Percentiles rank a stretch among this genome's conserved stretches.
These are phyloP conservation scores for Gyps fulvus DNA, from an alignment of 2,113 vertebrate genomes.

Conservation along the genomic window DNA sequence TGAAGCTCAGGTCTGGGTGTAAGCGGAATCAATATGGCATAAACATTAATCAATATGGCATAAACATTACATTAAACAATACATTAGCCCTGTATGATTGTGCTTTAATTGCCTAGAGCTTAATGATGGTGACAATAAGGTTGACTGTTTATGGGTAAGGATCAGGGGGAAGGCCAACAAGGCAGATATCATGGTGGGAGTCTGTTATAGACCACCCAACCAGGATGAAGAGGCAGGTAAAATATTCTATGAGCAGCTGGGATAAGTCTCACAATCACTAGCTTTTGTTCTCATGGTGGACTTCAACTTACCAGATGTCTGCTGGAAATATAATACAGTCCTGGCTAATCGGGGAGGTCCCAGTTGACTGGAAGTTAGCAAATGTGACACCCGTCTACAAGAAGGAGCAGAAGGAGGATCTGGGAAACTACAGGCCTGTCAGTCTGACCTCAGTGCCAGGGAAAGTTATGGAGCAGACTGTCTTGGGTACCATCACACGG, in stretches of 20 bases:
- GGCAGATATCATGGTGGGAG: not conserved
- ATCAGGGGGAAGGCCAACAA: not conserved
- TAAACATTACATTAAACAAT: not conserved
- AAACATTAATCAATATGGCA: not conserved
- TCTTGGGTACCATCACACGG: not conserved
- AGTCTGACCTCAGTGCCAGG: too few species aligned
- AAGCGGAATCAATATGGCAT: not conserved
- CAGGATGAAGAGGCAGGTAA: not conserved
- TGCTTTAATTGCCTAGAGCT: not conserved
- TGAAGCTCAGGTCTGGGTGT: not conserved
- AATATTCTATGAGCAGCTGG: not conserved
- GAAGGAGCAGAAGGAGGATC: too few species aligned
- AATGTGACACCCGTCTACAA: too few species aligned
- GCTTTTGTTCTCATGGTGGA: not conserved
- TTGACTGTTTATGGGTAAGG: not conserved
- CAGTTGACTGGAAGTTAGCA: too few species aligned
- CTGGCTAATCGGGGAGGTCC: too few species aligned
- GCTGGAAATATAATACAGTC: not conserved
- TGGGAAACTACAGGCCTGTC: too few species aligned
- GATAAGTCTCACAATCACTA: not conserved
- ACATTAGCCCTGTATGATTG: not conserved
- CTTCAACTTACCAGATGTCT: not conserved
- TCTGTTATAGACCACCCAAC: not conserved
- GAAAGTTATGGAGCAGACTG: too few species aligned
- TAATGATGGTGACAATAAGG: not conserved